Evolutionary conservation across 2,797 vertebrate species (phyloP).

Genomic region (Arctocebus calabarensis): DNA sequence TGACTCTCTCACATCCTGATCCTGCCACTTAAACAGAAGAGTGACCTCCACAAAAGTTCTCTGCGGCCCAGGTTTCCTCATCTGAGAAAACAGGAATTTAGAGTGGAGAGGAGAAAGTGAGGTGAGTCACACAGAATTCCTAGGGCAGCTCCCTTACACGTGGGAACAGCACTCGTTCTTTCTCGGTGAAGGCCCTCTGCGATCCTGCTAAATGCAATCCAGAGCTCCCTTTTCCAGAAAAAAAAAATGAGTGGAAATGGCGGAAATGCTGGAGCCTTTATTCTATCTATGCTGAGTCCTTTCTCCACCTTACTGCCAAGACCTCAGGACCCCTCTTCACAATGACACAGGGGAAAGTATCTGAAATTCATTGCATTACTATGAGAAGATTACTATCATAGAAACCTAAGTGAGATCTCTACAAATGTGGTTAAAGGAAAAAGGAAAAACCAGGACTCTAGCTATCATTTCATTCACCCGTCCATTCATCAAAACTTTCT

Average conservation of each 20-base stretch:
- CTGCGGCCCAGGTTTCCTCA: not conserved
- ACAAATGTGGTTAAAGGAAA: not conserved
- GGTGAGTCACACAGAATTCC: not conserved
- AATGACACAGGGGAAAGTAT: not conserved
- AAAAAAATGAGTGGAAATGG: not conserved
- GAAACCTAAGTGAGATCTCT: not conserved
- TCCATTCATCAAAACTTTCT: not conserved
- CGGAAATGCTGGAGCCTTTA: not conserved
- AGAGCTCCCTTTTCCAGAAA: not conserved
- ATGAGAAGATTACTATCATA: not conserved
- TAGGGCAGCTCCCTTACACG: fast-evolving
- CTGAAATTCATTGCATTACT: not conserved
- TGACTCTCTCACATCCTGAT: not conserved
- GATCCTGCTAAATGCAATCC: not conserved
- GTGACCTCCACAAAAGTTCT: not conserved
- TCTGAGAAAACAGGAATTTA: not conserved
- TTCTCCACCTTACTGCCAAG: not conserved
- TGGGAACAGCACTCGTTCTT: not conserved
- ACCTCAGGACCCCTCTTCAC: not conserved
- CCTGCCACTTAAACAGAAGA: not conserved
- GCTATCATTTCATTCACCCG: not conserved
- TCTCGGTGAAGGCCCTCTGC: not conserved
- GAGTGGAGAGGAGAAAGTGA: not conserved
- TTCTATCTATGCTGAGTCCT: not conserved
- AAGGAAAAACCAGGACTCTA: not conserved